phyloP scores from a whole-genome alignment of 2,888 invertebrate genomes.

The Synergus gifuensis region DNA sequence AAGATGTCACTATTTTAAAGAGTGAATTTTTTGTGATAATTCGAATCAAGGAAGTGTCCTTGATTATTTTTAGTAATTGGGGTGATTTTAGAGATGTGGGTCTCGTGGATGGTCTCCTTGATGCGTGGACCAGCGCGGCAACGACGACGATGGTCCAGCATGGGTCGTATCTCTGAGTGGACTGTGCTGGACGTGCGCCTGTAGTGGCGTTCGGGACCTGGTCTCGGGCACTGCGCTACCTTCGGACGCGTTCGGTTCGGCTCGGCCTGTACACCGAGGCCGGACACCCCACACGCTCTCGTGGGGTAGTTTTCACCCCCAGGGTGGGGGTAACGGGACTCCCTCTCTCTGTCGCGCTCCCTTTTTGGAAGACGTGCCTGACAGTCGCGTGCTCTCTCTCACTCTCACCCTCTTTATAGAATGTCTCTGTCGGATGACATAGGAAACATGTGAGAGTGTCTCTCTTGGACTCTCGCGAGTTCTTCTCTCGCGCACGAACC shows the following conservation, averaged over 20 bases:
- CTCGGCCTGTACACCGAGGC: slow-evolving; percentile 63
- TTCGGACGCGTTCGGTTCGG: slow-evolving; percentile 75
- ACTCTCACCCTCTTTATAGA: slow-evolving; percentile 31
- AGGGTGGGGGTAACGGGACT: slow-evolving; percentile 69
- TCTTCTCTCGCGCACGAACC: slow-evolving; percentile 35
- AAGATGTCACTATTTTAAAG: background rate
- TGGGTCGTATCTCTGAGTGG: slow-evolving; percentile 78
- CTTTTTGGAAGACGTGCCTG: slow-evolving; percentile 35
- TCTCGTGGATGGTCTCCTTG: slow-evolving; percentile 43
- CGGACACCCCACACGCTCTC: slow-evolving; percentile 72
- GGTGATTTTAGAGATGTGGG: background rate
- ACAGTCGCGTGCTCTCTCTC: slow-evolving; percentile 31
- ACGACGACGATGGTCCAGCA: slow-evolving; percentile 76
- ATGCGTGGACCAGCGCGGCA: slow-evolving; percentile 65
- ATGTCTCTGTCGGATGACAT: slow-evolving; percentile 40
- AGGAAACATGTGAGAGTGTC: slow-evolving; percentile 36
- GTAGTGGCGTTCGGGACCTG: slow-evolving; percentile 74
- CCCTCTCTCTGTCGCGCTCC: slow-evolving; percentile 51
- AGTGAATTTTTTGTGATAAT: background rate
- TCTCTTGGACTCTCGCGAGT: slow-evolving; percentile 43
- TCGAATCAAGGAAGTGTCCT: background rate
- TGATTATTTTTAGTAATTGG: background rate
- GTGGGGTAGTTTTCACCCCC: slow-evolving; percentile 72
- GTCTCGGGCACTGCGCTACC: slow-evolving; percentile 74
- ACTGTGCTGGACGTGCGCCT: slow-evolving; percentile 77